phyloP scores from a whole-genome alignment of 1,140 invertebrate genomes.

The Euura saliciscinereae region DNA sequence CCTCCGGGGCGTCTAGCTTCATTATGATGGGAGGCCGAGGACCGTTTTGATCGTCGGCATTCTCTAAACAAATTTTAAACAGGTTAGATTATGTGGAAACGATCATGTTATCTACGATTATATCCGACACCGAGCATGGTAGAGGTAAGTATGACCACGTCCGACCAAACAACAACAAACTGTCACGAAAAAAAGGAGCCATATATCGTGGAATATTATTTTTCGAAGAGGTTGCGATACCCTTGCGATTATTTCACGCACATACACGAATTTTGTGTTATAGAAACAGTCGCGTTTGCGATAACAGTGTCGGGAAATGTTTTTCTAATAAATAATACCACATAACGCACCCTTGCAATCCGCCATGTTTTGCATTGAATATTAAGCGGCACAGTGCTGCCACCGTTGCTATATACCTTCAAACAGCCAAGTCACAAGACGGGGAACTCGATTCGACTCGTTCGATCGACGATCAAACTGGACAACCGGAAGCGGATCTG shows the following conservation, averaged over 20 bases:
- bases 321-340: slow-evolving; percentile 30
- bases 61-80: slow-evolving; percentile 36
- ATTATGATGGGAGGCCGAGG: slow-evolving; percentile 40
- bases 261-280: slow-evolving; percentile 18
- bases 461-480: too few relatives aligned
- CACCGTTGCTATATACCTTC: background rate
- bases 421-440: too few relatives aligned
- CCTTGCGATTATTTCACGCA: too few relatives aligned
- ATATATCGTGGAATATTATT: background rate
- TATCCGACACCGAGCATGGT: slow-evolving; percentile 1
- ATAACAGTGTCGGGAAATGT: background rate
- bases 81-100: slow-evolving; percentile 31
- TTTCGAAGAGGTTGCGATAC: background rate
- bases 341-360: slow-evolving; percentile 57
- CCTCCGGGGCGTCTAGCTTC: slow-evolving; percentile 48
- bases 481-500: too few relatives aligned
- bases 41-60: slow-evolving; percentile 37
- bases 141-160: background rate
- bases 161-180: slow-evolving; percentile 7
- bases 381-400: slow-evolving; percentile 8
- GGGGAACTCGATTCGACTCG: too few relatives aligned
- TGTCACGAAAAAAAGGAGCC: slow-evolving; percentile 18
- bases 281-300: slow-evolving; percentile 18
- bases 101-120: slow-evolving; percentile 19
- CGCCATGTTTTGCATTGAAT: slow-evolving; percentile 54